Percentiles rank a stretch among this genome's conserved stretches.
phyloP scores from a whole-genome alignment of 2,797 vertebrate genomes.

The Sylvia borin region DNA sequence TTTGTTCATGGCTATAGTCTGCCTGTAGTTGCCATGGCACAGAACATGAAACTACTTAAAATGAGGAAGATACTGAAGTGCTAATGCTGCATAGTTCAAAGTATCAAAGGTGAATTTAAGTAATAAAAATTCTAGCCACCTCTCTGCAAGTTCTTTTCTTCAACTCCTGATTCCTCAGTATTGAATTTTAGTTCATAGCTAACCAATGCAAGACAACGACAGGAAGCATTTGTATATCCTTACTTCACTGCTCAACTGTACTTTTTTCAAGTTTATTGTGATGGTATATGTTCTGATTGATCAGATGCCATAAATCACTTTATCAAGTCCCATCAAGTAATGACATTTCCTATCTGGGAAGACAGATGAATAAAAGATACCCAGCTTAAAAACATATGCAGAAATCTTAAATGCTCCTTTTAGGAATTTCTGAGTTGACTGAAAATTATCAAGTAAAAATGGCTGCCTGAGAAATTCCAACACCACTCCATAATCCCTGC shows the following conservation, averaged over 20 bases:
- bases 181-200: background rate
- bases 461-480: background rate
- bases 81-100: background rate
- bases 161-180: background rate
- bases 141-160: background rate
- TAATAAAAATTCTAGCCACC: background rate
- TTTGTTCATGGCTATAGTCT: conserved; percentile 2
- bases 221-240: background rate
- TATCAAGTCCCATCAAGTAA: background rate
- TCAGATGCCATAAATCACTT: conserved; percentile 1
- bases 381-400: background rate
- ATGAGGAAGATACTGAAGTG: conserved; percentile 7
- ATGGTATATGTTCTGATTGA: background rate
- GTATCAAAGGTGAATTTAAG: conserved; percentile 26
- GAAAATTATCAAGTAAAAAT: conserved; percentile 3
- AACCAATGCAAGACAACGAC: background rate
- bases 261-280: background rate
- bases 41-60: conserved; percentile 23
- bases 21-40: background rate
- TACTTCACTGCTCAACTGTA: background rate
- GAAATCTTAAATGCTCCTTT: background rate
- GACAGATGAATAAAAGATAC: background rate
- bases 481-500: background rate
- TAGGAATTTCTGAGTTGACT: background rate
- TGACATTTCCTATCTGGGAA: conserved; percentile 2